Base-by-base conservation (phyloP, 2,888 invertebrate species). In the Chymomyza procnemis region DNA sequence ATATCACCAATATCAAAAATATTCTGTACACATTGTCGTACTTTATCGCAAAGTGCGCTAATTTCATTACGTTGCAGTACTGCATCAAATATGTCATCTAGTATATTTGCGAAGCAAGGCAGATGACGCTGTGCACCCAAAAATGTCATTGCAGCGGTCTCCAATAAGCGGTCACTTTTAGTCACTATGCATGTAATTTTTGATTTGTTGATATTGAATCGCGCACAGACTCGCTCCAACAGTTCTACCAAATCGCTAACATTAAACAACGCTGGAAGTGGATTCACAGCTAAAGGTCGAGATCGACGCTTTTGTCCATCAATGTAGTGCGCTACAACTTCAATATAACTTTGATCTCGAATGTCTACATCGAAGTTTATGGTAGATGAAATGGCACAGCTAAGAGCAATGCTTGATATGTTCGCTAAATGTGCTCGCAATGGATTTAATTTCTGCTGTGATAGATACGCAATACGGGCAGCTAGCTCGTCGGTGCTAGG, bases 151-250 rank as follows among this genome's bases (percentile, higher is more conserved):
- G 71, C 55, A 0, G 73, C 77, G 8, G 66, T 65, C 41, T 79
- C 75, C 14, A 78, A 21, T 47, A 77, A 22, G 4, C 61, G 61
- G n/a, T 46, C 66, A 30, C 61, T 63, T 3, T 30, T 41, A 3
- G 57, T 75, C 3, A 79, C 78, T 12, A 79, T 58, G 47, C 78
- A 77, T 8, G 57, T 52, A 4, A 78, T 69, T 47, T 73, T 77
- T 0, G 79, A 68, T 52, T 78, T 79, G 3, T 66, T 55, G 6
- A 78, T 79, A 30, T 73, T 75, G 6, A 77, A 78, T 4, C 75
- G 69, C 12, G 73, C 66, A 26, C 75, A 78, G 6, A 71, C 26
- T 0, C 69, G 63, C 1, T 79, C 77, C 55, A 78, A 55, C 2
- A 62, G 64, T 6, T 77, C 75, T 2, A 75, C 79, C 55, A 78